Base-by-base conservation (phyloP, 1,140 invertebrate species). In the Drosophila subpulchrella region DNA sequence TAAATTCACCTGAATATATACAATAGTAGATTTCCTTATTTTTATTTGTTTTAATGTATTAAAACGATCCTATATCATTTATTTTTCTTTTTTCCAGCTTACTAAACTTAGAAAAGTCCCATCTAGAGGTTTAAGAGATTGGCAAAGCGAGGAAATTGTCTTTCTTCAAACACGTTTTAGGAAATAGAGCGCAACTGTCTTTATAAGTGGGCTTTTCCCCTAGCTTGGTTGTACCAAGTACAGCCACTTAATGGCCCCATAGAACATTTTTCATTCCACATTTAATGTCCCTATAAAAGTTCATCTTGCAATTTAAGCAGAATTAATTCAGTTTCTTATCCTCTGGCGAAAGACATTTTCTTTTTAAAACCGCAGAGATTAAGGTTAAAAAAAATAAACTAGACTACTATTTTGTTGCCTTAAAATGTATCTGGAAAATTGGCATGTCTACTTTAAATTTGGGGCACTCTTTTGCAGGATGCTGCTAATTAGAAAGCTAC, bases 221-320 rank as follows among this genome's bases (percentile, higher is more conserved):
- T 11, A 50, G 8, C 27, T 6, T 15, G n/a, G 7, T n/a, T 48
- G 27, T 15, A n/a, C 20, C 3, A 27, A n/a, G 12, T 8, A n/a
- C 13, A 48, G 13, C 30, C 3, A 34, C 12, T 51, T 51, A 15
- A 51, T 51, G 8, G 48, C 27, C n/a, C 27, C 2, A 51, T 51
- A 34, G 30, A 51, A 30, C 8, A 34, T 51, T 34, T 50, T 50
- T 34, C n/a, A 34, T 34, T 51, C n/a, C 11, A 32, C 48, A 15
- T 34, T 51, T 51, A 17, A 51, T 51, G 48, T 51, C 8, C 30
- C 30, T 8, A 51, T 51, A 34, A 51, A 51, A 34, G n/a, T 15
- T 11, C 4, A 12, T 34, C 8, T 15, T 32, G n/a, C n/a, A 34
- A 17, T 30, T 32, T 34, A 15, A 32, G 48, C n/a, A 6, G 48